Evolutionary conservation across 2,113 vertebrate species (phyloP).

Genomic region (Tetrax tetrax): DNA sequence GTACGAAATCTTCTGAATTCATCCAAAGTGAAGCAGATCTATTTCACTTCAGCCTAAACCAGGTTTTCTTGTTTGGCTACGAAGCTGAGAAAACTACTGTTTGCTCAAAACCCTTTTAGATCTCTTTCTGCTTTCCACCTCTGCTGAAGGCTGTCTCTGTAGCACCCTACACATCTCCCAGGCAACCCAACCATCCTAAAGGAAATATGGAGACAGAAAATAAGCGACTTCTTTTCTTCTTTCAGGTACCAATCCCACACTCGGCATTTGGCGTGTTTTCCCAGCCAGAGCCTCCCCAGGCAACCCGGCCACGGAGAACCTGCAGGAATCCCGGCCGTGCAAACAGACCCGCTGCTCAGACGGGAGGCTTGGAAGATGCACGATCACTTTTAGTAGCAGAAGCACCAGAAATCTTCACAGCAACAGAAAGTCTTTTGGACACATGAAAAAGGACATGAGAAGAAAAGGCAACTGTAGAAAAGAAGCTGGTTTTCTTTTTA

Average conservation of each 20-base stretch:
- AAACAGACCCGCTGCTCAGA: background rate
- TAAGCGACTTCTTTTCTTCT: background rate
- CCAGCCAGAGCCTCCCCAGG: background rate
- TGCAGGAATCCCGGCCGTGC: background rate
- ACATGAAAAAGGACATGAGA: fast-evolving
- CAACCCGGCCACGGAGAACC: background rate
- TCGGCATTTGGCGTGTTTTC: background rate
- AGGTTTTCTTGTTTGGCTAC: background rate
- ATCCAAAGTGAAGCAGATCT: background rate
- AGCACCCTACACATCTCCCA: background rate
- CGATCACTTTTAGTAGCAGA: background rate
- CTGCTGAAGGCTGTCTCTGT: background rate
- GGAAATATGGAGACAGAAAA: background rate
- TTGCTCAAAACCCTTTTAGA: background rate
- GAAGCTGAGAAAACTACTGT: background rate
- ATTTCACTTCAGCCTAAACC: background rate
- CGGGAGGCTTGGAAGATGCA: background rate
- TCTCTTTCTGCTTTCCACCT: background rate
- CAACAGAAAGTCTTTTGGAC: background rate
- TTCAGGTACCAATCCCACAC: background rate
- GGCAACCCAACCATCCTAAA: background rate
- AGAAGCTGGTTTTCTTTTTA: background rate
- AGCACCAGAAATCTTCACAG: background rate
- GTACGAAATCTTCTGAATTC: background rate
- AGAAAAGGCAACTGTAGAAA: background rate